Evolutionary conservation across 2,113 vertebrate genomes (phyloP).

Genomic region (Oryzias celebensis): DNA sequence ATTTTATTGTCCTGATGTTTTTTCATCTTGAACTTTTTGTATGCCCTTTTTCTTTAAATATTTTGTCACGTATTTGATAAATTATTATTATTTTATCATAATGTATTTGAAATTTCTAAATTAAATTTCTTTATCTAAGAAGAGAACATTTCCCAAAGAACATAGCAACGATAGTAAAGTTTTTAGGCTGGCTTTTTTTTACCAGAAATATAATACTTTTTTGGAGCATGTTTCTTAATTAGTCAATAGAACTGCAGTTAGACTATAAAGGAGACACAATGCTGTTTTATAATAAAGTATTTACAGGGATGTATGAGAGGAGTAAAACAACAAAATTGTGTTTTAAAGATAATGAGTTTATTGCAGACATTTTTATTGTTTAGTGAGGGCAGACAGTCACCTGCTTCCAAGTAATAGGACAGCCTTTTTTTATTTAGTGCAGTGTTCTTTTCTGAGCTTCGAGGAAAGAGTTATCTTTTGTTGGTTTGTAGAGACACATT

Average conservation of each 20-base stretch:
- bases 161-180: no score
- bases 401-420: slow-evolving; percentile 3
- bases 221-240: no score
- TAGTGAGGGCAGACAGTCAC: slow-evolving; percentile 37
- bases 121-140: no score
- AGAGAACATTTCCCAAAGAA: no score
- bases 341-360: slow-evolving; percentile 36
- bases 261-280: neutral
- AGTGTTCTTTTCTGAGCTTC: slow-evolving; percentile 11
- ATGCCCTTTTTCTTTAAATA: neutral
- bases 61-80: neutral
- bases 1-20: neutral
- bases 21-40: neutral
- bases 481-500: neutral
- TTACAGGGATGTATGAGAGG: slow-evolving; percentile 46
- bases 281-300: slow-evolving; percentile 20
- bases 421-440: neutral
- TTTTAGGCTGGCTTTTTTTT: no score
- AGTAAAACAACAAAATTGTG: slow-evolving; percentile 44
- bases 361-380: slow-evolving; percentile 47
- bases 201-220: no score
- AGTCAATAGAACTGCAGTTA: slow-evolving; percentile 20
- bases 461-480: slow-evolving; percentile 20
- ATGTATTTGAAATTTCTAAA: no score
- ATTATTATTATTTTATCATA: no score